Conservation (phyloP, 1,140 invertebrate genomes). For the Acyrthosiphon pisum region DNA sequence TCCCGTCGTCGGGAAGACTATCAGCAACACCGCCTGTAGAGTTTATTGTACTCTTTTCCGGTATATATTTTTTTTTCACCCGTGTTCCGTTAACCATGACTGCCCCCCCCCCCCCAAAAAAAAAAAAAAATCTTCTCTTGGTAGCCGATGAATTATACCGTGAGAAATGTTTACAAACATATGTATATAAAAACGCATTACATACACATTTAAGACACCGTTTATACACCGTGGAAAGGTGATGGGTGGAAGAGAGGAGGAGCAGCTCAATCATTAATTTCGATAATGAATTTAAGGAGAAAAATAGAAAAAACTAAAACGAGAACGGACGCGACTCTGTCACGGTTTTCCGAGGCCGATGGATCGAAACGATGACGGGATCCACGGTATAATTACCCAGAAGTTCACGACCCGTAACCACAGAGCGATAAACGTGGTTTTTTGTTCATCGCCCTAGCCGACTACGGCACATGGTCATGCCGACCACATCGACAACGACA, state of each 20-base stretch:
- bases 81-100: conserved; percentile 44
- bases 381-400: conserved; percentile 53
- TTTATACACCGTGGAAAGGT: not conserved
- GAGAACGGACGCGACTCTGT: conserved; percentile 46
- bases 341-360: conserved; percentile 51
- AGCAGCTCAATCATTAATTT: conserved; percentile 48
- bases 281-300: conserved; percentile 48
- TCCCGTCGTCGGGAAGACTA: not conserved
- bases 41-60: conserved; percentile 52
- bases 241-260: not conserved
- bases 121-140: conserved; percentile 17
- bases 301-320: not conserved
- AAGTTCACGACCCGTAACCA: conserved; percentile 51
- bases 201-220: not conserved
- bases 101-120: not conserved
- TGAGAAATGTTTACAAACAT: conserved; percentile 28
- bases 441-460: not conserved
- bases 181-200: not conserved
- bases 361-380: conserved; percentile 49
- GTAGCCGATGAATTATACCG: conserved; percentile 43
- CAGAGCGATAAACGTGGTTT: not conserved
- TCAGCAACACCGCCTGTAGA: not conserved
- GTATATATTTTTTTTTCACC: not conserved
- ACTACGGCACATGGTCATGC: too few species aligned
- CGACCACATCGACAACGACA: not conserved